Conservation (phyloP, 1,140 invertebrate species). For the Lucilia sericata region DNA sequence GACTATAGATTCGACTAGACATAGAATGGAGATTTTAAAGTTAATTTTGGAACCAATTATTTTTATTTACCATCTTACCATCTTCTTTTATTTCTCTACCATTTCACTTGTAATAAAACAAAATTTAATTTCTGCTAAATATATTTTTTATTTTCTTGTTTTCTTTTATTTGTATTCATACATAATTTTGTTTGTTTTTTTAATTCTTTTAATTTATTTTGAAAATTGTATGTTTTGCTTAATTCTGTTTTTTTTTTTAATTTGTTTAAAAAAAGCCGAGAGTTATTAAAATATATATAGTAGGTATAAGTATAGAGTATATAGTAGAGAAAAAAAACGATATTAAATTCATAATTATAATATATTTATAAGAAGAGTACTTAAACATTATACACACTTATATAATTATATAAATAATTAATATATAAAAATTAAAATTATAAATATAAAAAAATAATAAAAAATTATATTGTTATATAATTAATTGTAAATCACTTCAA, state of each 20-base stretch:
- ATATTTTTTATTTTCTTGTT: conserved; percentile 34
- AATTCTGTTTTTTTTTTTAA: neutral
- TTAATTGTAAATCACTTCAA: conserved; percentile 33
- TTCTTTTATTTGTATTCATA: conserved; percentile 36
- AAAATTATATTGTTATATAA: neutral
- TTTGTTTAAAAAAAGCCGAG: conserved; percentile 1
- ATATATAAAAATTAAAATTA: conserved; percentile 7
- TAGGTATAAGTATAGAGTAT: neutral
- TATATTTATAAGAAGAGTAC: conserved; percentile 25
- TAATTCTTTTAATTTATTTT: neutral
- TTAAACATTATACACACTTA: conserved; percentile 32
- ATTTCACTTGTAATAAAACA: neutral
- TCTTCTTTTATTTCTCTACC: too few relatives aligned
- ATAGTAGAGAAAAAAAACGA: conserved; percentile 3
- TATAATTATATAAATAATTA: neutral
- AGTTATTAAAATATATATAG: neutral
- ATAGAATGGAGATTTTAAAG: too few relatives aligned
- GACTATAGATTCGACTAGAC: too few relatives aligned
- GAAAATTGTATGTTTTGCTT: neutral
- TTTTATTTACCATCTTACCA: too few relatives aligned
- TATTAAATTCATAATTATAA: conserved; percentile 39
- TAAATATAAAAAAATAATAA: conserved; percentile 12
- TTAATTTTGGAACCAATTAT: too few relatives aligned
- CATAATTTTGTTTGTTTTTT: conserved; percentile 39
- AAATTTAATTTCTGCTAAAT: conserved; percentile 14